These are phyloP conservation scores for Drosophila demipolita DNA, from an alignment of 2,888 invertebrate species.

Conservation along the genomic window DNA sequence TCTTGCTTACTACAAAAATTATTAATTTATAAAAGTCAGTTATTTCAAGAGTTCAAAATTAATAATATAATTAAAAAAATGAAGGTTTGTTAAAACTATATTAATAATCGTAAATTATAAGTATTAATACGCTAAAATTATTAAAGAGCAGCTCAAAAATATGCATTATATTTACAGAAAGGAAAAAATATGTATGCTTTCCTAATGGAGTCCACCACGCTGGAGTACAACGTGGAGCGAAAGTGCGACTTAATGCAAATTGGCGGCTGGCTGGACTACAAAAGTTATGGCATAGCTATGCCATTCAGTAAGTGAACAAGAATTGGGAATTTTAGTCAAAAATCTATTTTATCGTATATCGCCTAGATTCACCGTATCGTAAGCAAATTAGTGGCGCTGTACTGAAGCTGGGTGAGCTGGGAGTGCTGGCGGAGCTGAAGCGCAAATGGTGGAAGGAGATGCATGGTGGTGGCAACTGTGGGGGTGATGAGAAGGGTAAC, in stretches of 20 bases:
- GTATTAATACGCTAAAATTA: background rate
- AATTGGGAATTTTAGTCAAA: conserved; percentile 84
- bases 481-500: conserved; percentile 67
- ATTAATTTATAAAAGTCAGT: too few species aligned
- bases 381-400: conserved; percentile 95
- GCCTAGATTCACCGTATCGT: conserved; percentile 90
- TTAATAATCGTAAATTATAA: background rate
- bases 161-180: conserved; percentile 82
- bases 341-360: background rate
- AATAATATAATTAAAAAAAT: background rate
- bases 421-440: conserved; percentile 91
- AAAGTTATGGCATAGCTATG: conserved; percentile 97
- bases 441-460: conserved; percentile 96
- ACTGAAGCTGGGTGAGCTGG: conserved; percentile 95
- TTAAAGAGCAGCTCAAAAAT: background rate
- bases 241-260: conserved; percentile 94
- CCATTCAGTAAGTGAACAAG: conserved; percentile 88
- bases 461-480: conserved; percentile 85
- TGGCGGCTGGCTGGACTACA: conserved; percentile 93
- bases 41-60: too few species aligned
- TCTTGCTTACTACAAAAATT: too few species aligned
- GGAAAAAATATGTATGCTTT: conserved; percentile 95
- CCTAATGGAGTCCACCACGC: conserved; percentile 97
- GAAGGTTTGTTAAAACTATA: background rate
- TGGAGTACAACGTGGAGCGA: conserved; percentile 95